Percentiles rank a stretch among this genome's conserved stretches.
Conservation (phyloP, 2,888 invertebrate genomes). For the Unio pictorum region DNA sequence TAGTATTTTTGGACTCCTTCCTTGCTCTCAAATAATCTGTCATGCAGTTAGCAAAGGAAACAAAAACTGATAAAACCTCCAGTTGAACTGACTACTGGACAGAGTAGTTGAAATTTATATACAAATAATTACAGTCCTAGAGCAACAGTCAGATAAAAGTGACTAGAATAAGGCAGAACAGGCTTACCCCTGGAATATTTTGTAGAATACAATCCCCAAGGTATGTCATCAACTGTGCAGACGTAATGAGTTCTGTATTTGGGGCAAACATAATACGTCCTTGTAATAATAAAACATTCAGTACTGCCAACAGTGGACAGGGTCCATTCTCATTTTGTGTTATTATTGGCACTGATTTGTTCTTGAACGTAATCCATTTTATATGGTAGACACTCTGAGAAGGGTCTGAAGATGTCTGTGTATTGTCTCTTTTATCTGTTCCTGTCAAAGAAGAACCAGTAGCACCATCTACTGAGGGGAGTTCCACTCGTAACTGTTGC, state of each 20-base stretch:
- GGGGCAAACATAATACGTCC: constrained; percentile 71
- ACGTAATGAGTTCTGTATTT: constrained; percentile 72
- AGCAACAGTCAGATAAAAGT: too few species aligned
- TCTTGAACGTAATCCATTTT: constrained; percentile 73
- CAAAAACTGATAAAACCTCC: too few species aligned
- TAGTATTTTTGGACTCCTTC: too few species aligned
- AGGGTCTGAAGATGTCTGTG: constrained; percentile 6
- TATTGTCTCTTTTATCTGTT: constrained; percentile 2
- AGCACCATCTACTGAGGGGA: background rate
- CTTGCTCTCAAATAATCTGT: too few species aligned
- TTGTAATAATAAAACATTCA: constrained; percentile 75
- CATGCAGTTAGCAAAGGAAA: too few species aligned
- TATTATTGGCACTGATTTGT: constrained; percentile 72
- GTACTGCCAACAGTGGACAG: constrained; percentile 76
- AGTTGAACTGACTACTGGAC: too few species aligned
- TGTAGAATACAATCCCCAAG: constrained; percentile 74
- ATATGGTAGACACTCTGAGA: constrained; percentile 71
- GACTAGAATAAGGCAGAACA: background rate
- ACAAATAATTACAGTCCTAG: too few species aligned
- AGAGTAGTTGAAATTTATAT: too few species aligned
- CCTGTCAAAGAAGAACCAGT: constrained; percentile 2
- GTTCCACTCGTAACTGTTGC: too few species aligned
- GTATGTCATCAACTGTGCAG: constrained; percentile 73
- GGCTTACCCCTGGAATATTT: constrained; percentile 70
- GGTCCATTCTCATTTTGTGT: constrained; percentile 77